Percentiles rank a stretch among this genome's conserved stretches.
Evolutionary conservation across 2,797 vertebrate species (phyloP).

Genomic region (Luscinia luscinia): DNA sequence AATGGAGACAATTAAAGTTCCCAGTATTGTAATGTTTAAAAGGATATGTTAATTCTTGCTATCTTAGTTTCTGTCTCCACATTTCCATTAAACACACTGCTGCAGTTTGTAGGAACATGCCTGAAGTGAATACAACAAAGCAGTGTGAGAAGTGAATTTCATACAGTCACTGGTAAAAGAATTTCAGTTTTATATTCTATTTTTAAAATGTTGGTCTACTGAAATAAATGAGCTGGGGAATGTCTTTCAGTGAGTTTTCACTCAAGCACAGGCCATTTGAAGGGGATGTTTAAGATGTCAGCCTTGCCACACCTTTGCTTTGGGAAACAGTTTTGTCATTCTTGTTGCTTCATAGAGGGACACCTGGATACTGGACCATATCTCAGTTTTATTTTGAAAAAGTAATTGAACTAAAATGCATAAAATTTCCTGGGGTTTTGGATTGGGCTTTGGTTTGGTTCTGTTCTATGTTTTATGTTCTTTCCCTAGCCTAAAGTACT

Average conservation of each 20-base stretch:
- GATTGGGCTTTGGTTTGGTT: neutral
- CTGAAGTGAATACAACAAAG: neutral
- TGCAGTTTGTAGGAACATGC: neutral
- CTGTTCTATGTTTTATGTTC: neutral
- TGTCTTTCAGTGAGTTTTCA: neutral
- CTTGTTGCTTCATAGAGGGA: neutral
- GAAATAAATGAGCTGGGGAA: neutral
- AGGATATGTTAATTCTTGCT: neutral
- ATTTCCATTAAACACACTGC: neutral
- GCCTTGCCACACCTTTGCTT: neutral
- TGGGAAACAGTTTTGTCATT: neutral
- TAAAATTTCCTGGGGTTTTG: neutral
- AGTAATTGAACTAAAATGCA: neutral
- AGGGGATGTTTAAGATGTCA: neutral
- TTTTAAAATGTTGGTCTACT: neutral
- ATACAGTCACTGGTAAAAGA: neutral
- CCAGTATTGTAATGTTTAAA: conserved; percentile 11
- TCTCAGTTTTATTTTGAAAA: neutral
- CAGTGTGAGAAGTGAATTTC: neutral
- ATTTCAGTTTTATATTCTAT: neutral
- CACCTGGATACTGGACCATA: neutral
- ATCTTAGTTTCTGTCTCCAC: neutral
- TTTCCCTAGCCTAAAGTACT: neutral
- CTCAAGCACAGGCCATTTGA: neutral
- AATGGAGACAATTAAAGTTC: conserved; percentile 48